Base-by-base conservation (phyloP, 2,113 vertebrate species). In the Cynocephalus volans region DNA sequence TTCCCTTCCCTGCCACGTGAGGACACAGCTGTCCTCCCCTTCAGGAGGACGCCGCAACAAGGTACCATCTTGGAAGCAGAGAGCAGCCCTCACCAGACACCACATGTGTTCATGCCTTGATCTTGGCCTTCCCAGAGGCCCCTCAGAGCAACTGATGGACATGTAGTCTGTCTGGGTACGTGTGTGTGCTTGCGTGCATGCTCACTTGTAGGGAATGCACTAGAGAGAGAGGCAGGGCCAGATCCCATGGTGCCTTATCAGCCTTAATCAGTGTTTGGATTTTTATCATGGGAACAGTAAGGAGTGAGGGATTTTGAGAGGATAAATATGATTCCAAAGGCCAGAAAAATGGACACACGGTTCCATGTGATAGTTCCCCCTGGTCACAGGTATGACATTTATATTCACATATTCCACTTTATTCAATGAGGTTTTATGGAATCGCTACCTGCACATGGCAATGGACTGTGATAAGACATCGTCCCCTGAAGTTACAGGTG, bases 31-130 rank as follows among this genome's bases (percentile, higher is more conserved):
- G 50, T 24, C 56, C 52, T 80, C 75, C 17, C 36, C 28, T 82
- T 13, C 36, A 41, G 4, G 45, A 52, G 45, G 48, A 77, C 13
- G 10, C 18, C 23, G 21, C 72, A 41, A 41, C 12, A 56, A 36
- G n/a, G 26, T 28, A 6, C 14, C 36, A 73, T 48, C 3, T 54
- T 8, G 50, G 7, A 87, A 69, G 36, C 24, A 24, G 17, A 77
- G 26, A 86, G 41, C n/a, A 33, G 15, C 13, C 48, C 50, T 24
- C n/a, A 26, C 8, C 15, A 28, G 45, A 72, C 56, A 50, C 52
- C 4, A 45, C 52, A 62, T 3, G 2, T 50, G 2, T 11, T 7
- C 2, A 14, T 2, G 8, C n/a, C 70, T 28, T 36, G 13, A 33
- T 13, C 23, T 69, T 69, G 26, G 28, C 19, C 4, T 58, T 54